Base-by-base conservation (phyloP, 2,888 invertebrate genomes). In the Drosophila neonasuta region DNA sequence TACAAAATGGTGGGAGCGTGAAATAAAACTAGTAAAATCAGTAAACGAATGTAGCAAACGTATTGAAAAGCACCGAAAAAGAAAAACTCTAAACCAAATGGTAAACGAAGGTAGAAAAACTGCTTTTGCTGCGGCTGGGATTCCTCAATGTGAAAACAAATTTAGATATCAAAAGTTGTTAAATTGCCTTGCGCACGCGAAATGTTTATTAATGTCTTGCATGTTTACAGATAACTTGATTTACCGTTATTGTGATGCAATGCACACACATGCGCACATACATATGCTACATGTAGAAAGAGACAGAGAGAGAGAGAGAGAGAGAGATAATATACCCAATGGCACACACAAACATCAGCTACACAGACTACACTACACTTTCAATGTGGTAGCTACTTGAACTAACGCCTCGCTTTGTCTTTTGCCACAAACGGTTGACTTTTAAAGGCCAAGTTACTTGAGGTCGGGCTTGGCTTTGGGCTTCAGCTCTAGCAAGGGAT, bases 121-220 rank as follows among this genome's bases (percentile, higher is more conserved):
- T 50, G 54, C 50, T 36, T 24, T 24, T 24, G 24, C 24, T 32
- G 42, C 44, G 45, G 24, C 45, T 45, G 45, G 57, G 49, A 71
- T 41, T 41, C 58, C 54, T 62, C 66, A 78, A 78, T 70, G 73
- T 64, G 81, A 81, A 85, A 83, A 82, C 85, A 86, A 85, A 88
- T 84, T 81, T 87, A 86, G 85, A 87, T 86, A 81, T 84, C 88
- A 86, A 86, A 88, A 89, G 81, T 89, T 89, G 88, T 88, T 89
- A 89, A 89, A 88, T 89, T 89, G 88, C 79, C 78, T 79, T 76
- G 88, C 79, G 85, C 90, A 90, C 89, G 90, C 90, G 88, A 90
- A 86, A 88, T 81, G 79, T 87, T 88, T 88, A 88, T 89, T 88
- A 88, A 88, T 83, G 80, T 74, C 87, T 88, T 80, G 89, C 88